Base-by-base conservation (phyloP, 2,113 vertebrate genomes). In the Myotis yumanensis region DNA sequence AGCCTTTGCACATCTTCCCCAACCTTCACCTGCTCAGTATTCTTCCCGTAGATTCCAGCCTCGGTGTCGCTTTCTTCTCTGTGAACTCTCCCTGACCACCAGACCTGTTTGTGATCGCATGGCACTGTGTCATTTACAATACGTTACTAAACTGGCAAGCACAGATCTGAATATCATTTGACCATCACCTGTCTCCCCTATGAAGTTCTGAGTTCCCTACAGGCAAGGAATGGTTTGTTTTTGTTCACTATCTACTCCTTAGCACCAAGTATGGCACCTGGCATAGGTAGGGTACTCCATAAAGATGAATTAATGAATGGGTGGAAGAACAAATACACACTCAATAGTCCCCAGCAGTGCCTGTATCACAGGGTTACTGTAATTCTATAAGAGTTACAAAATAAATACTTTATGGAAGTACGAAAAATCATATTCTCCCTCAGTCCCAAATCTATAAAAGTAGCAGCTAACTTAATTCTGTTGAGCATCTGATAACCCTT, bases 131-230 rank as follows among this genome's bases (percentile, higher is more conserved):
- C 37, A 92, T 51, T 37, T 69, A 83, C 2, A 73, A 35, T 43
- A 46, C 51, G 81, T 82, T 37, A 62, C 10, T 77, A 88, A 90
- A 59, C 2, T 9, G 68, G 37, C 12, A 96, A 95, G 35, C 43
- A 79, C 37, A n/a, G 20, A 90, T 43, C 32, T 94, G 8, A 92
- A 62, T 75, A 89, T 91, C 66, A 66, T 54, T 82, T 77, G 32
- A 84, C 54, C 6, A 73, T 64, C 23, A 28, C 32, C 37, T 86
- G 22, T 75, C 17, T 66, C 52, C 16, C n/a, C n/a, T 81, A 12
- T 30, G 17, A 73, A 76, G 62, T 46, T 48, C 7, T 46, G 69
- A 87, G 11, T 43, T 91, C 62, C 40, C 23, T 40, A 18, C 23
- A 37, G 52, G 40, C 12, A 86, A 82, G 23, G 52, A 80, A 2